A percentile compares a stretch with the other conserved stretches of the same genome.
phyloP scores from a whole-genome alignment of 2,113 vertebrate species.

The Ardeotis arabs region DNA sequence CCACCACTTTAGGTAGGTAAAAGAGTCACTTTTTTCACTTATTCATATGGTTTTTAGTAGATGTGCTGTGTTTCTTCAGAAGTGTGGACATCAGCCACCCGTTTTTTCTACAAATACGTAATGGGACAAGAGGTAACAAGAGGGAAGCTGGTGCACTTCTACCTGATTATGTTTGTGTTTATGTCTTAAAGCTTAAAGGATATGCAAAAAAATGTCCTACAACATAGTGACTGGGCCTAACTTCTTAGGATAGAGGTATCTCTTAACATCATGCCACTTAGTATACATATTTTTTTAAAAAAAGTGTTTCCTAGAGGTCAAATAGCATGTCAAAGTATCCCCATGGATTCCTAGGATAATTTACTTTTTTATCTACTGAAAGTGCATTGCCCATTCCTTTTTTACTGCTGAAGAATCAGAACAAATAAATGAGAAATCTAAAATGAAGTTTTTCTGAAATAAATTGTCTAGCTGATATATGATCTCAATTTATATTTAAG shows the following conservation, averaged over 20 bases:
- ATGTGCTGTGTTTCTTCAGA: neutral
- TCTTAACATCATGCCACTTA: neutral
- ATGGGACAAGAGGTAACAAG: neutral
- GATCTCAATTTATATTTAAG: constrained; percentile 9
- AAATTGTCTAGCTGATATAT: neutral
- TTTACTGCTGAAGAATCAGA: neutral
- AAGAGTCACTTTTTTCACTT: neutral
- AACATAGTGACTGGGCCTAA: neutral
- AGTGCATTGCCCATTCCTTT: neutral
- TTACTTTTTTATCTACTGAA: neutral
- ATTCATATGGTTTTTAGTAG: neutral
- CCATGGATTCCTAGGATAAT: neutral
- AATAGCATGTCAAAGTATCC: neutral
- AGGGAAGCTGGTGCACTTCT: neutral
- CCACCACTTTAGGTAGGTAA: neutral
- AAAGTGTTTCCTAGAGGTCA: neutral
- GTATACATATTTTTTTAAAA: neutral
- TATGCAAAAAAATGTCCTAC: neutral
- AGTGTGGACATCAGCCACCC: neutral
- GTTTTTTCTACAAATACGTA: neutral
- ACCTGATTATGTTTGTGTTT: neutral
- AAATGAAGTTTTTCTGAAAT: neutral
- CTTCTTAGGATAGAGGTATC: neutral
- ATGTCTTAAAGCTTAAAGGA: neutral
- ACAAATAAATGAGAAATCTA: neutral